Conservation (phyloP, 2,888 invertebrate genomes). For the Apotomis betuletana region DNA sequence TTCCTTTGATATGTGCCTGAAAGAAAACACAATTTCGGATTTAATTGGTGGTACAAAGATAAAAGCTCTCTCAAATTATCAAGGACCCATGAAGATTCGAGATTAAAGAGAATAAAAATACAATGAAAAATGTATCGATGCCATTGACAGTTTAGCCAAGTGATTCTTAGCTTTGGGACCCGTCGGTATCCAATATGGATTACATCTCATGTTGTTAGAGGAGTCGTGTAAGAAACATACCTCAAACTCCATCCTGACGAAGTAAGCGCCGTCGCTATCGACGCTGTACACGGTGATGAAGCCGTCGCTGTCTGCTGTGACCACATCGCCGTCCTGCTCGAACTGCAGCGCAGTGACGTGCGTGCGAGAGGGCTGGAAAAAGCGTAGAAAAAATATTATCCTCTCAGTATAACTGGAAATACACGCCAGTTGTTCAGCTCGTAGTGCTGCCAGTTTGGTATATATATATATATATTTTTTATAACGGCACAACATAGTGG, state of each 20-base stretch:
- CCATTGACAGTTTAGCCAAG: no score
- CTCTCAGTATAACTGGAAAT: no score
- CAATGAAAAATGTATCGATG: no score
- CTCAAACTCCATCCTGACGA: slow-evolving; percentile 94
- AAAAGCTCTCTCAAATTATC: neutral
- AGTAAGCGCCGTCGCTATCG: slow-evolving; percentile 94
- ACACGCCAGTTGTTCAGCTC: no score
- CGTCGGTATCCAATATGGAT: no score
- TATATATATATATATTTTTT: no score
- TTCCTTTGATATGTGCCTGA: slow-evolving; percentile 92
- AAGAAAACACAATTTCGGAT: neutral
- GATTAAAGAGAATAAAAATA: no score
- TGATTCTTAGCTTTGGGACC: no score
- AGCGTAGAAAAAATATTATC: neutral
- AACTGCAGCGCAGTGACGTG: slow-evolving; percentile 94
- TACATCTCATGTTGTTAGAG: no score
- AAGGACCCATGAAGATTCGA: no score
- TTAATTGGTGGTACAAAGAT: slow-evolving; percentile 1
- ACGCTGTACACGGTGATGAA: slow-evolving; percentile 96
- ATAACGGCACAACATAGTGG: no score
- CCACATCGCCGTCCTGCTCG: slow-evolving; percentile 95
- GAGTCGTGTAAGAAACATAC: slow-evolving; percentile 58
- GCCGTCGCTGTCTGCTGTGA: slow-evolving; percentile 96
- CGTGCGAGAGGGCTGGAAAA: slow-evolving; percentile 89
- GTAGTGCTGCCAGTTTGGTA: no score